Evolutionary conservation across 2,113 vertebrate genomes (phyloP), one percentile per base, ranked within the genome.

Genomic region (Jacana jacana): DNA sequence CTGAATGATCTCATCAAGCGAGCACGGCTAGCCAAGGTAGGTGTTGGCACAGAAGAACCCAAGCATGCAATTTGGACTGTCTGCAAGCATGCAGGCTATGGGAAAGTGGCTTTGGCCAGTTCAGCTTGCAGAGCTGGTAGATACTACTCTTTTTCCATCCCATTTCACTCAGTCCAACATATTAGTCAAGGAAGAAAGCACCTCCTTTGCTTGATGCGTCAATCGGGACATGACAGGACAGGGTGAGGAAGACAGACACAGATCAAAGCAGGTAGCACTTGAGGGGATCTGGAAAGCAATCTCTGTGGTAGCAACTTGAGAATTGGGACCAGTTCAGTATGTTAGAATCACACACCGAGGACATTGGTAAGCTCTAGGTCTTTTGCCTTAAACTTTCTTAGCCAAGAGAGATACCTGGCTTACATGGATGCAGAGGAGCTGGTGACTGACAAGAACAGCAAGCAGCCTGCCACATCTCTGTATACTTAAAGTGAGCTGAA

Each of bases 1-100:
- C 99, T 99, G 73, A 99, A 99, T 1, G 99, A 99, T 89, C 98
- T 99, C 94, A 99, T 99, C 96, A 99, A 99, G 96, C 97, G 99
- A 88, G 99, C 99, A 4, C 98, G 99, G 42, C 98, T 99, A 51
- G 99, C 99, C 88, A 99, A 99, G 99, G 99, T 99, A 79, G 60
- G 96, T 82, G 71, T 31, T 54, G 39, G 23, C 31, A 5, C 3
- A 19, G 78, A 63, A 39, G 9, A 27, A 37, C 60, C 13, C 52
- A 48, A 25, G 39, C 48, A 5, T 49, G 77, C 8, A 0, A 2
- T 60, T 28, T 77, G 54, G 42, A 25, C 60, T 70, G 5, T 42
- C 37, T 57, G 70, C 60, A 82, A 82, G 39, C 10, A 6, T 13
- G 23, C 51, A 58, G 78, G 17, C 35, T 18, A 4, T 13, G 23